Evolutionary conservation across 2,888 invertebrate genomes (phyloP).

Genomic region (Cryptocheilus praepositus): DNA sequence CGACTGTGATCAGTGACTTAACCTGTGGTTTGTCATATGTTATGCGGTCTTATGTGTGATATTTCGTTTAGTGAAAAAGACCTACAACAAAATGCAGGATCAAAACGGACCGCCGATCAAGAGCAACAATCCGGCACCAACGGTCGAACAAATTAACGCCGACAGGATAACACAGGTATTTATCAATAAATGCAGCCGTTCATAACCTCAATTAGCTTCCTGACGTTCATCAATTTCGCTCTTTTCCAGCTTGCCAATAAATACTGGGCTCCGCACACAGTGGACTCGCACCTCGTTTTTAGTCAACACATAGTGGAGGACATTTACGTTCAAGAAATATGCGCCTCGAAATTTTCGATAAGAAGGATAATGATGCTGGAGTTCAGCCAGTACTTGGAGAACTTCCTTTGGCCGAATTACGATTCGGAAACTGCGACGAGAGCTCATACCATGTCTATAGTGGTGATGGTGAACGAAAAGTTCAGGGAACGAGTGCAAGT

Average conservation of each 20-base stretch:
- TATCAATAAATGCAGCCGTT: background rate
- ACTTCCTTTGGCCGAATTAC: constrained; percentile 98
- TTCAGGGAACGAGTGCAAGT: constrained; percentile 97
- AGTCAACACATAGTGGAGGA: constrained; percentile 89
- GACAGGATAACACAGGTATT: constrained; percentile 91
- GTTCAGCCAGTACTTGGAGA: constrained; percentile 97
- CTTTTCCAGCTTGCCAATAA: constrained; percentile 86
- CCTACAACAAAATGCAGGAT: constrained; percentile 55
- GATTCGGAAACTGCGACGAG: constrained; percentile 83
- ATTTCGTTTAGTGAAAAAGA: too few species aligned
- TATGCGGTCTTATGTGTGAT: too few species aligned
- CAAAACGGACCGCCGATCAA: constrained; percentile 61
- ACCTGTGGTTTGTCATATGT: too few species aligned
- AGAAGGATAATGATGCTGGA: constrained; percentile 97
- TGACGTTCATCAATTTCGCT: background rate
- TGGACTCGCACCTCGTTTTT: constrained; percentile 83
- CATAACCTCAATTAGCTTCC: too few species aligned
- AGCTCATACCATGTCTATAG: constrained; percentile 96
- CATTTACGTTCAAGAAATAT: constrained; percentile 91
- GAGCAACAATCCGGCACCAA: constrained; percentile 80
- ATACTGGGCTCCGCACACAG: constrained; percentile 94
- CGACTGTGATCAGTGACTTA: too few species aligned
- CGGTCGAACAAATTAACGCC: constrained; percentile 92
- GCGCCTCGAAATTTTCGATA: constrained; percentile 88
- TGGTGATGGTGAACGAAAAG: constrained; percentile 99